Percentiles rank a stretch among this genome's conserved stretches.
Evolutionary conservation across 2,888 invertebrate species (phyloP).

Genomic region (Macaria liturata): DNA sequence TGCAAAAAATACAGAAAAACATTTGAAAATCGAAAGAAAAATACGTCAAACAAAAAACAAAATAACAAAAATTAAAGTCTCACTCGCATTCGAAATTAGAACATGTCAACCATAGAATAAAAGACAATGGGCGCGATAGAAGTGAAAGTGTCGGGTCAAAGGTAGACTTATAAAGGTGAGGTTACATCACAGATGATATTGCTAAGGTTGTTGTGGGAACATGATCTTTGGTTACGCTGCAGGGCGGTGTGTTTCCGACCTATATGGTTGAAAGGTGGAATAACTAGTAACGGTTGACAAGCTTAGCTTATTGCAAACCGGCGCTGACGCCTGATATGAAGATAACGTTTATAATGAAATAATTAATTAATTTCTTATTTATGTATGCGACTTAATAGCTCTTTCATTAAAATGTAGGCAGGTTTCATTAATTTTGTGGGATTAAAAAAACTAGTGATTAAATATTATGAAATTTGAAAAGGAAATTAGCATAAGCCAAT

Average conservation of each 20-base stretch:
- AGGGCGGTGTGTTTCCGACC: slow-evolving; percentile 12
- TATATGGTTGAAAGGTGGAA: slow-evolving; percentile 11
- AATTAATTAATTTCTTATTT: no score
- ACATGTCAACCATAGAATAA: slow-evolving; percentile 26
- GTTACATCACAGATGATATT: slow-evolving; percentile 47
- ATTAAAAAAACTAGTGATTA: no score
- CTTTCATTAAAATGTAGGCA: no score
- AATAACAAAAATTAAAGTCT: no score
- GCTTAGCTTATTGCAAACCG: neutral
- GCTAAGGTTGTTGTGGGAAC: slow-evolving; percentile 34
- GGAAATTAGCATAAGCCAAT: no score
- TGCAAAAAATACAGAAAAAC: no score
- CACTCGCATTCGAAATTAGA: slow-evolving; percentile 19
- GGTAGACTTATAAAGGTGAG: slow-evolving; percentile 38
- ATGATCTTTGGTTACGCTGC: slow-evolving; percentile 35
- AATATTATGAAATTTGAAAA: no score
- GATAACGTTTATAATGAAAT: no score
- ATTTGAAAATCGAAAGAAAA: neutral
- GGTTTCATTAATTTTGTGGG: no score
- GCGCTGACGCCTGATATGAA: no score
- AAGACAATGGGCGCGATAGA: slow-evolving; percentile 28
- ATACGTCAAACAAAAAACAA: no score
- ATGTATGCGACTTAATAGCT: no score
- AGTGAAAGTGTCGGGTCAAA: slow-evolving; percentile 37
- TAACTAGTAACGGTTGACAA: slow-evolving; percentile 6